Conservation (phyloP, 2,888 invertebrate species). For the Drosophila quinaria region DNA sequence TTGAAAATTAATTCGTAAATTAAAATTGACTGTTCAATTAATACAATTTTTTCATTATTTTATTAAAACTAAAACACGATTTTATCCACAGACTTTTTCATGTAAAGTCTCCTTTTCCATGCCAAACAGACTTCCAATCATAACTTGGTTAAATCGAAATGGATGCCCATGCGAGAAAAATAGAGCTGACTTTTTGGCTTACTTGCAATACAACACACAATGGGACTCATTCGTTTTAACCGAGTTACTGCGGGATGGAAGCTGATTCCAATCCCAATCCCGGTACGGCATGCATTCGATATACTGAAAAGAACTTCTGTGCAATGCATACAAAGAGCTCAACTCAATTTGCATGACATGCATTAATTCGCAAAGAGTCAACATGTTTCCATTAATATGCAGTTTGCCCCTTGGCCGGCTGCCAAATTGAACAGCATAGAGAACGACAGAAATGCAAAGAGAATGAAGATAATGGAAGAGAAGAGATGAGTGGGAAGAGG, state of each 20-base stretch:
- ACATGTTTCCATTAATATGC: constrained; percentile 52
- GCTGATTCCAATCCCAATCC: background rate
- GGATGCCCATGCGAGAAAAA: background rate
- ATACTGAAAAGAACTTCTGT: constrained; percentile 9
- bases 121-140: background rate
- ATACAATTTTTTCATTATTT: background rate
- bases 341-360: constrained; percentile 35
- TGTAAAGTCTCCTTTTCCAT: background rate
- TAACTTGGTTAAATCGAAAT: background rate
- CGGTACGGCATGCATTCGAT: constrained; percentile 6
- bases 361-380: constrained; percentile 18
- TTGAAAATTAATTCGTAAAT: background rate
- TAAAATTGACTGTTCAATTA: background rate
- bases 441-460: background rate
- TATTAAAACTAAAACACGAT: too few species aligned
- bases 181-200: background rate
- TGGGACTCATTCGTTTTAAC: constrained; percentile 1
- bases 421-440: constrained; percentile 37
- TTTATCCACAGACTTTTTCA: background rate
- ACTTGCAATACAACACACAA: background rate
- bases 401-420: constrained; percentile 32
- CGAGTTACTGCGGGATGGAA: constrained; percentile 1
- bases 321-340: constrained; percentile 1
- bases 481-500: background rate
- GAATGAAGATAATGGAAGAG: background rate